Conservation (phyloP, 2,888 invertebrate species). For the Chorisops tibialis region DNA sequence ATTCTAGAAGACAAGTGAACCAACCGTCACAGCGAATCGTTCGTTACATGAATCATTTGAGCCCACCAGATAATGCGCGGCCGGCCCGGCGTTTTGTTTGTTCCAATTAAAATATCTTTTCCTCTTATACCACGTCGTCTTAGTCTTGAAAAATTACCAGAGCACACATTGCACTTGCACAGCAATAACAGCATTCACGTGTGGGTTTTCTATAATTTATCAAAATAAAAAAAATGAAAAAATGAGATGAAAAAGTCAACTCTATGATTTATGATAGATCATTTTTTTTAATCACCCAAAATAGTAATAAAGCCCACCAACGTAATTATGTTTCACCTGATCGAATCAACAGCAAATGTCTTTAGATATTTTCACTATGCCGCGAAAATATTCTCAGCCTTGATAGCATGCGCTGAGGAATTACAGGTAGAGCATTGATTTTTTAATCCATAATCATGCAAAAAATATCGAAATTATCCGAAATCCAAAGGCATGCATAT, state of each 20-base stretch:
- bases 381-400: no score
- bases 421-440: no score
- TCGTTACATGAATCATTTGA: conserved; percentile 4
- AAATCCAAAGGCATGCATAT: no score
- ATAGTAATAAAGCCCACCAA: no score
- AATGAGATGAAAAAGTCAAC: neutral
- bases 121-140: neutral
- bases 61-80: conserved; percentile 2
- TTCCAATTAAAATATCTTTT: conserved; percentile 21
- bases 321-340: no score
- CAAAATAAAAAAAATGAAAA: neutral
- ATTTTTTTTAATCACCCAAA: no score
- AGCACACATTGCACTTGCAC: neutral
- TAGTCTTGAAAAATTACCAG: neutral
- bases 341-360: no score
- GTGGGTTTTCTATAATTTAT: neutral
- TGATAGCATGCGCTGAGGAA: no score
- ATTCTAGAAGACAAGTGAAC: conserved; percentile 20
- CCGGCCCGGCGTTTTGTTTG: conserved; percentile 9
- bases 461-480: no score
- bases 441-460: no score
- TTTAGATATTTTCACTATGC: no score
- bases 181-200: neutral
- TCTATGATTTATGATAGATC: neutral
- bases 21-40: neutral